Conservation (phyloP, 2,113 vertebrate genomes). For the Limanda limanda region DNA sequence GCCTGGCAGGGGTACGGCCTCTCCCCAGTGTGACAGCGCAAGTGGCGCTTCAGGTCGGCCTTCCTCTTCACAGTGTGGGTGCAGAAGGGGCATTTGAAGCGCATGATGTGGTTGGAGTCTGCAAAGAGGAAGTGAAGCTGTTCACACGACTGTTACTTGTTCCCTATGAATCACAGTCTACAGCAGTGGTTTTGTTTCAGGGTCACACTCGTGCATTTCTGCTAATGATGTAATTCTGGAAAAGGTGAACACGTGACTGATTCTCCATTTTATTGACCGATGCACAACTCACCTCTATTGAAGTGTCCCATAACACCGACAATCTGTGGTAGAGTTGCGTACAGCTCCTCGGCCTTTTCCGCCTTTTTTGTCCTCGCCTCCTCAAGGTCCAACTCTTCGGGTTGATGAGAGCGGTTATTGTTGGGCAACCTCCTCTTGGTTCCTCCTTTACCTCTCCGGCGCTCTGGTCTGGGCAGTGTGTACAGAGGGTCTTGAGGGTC, state of each 20-base stretch:
- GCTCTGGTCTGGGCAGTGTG: conserved; percentile 70
- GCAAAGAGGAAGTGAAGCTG: conserved; percentile 47
- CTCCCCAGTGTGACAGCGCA: conserved; percentile 96
- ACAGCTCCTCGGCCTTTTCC: conserved; percentile 86
- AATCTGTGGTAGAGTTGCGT: conserved; percentile 82
- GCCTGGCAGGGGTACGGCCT: conserved; percentile 96
- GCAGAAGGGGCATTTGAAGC: conserved; percentile 97
- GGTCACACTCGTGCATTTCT: background rate
- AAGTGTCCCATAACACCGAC: conserved; percentile 85
- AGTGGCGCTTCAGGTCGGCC: conserved; percentile 95
- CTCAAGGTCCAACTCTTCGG: conserved; percentile 75
- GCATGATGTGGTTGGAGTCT: conserved; percentile 92
- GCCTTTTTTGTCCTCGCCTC: conserved; percentile 78
- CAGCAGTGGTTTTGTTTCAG: background rate
- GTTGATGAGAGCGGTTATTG: conserved; percentile 62
- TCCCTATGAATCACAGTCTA: background rate
- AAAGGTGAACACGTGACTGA: background rate
- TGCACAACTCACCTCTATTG: conserved; percentile 83
- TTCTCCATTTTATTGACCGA: background rate
- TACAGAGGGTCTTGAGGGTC: conserved; percentile 76
- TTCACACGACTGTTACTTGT: conserved; percentile 17
- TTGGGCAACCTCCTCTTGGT: conserved; percentile 70
- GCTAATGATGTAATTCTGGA: background rate
- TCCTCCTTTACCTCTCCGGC: conserved; percentile 67
- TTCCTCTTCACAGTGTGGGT: conserved; percentile 98